A percentile compares a stretch with the other conserved stretches of the same genome.
Conservation (phyloP, 2,113 vertebrate species). For the Sigmodon hispidus region DNA sequence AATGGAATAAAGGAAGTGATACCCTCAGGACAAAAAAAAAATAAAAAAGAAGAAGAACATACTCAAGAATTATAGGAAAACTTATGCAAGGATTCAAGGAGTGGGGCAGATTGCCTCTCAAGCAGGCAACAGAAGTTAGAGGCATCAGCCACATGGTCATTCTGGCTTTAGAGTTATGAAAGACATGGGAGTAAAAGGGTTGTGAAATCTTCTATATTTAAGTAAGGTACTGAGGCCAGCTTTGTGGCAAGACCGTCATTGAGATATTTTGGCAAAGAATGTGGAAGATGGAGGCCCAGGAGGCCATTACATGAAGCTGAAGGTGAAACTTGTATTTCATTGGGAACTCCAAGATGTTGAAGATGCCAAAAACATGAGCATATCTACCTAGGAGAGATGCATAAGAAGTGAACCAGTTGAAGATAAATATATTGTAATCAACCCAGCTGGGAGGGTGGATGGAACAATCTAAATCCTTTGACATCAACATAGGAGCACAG, state of each 20-base stretch:
- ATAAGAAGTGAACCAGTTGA: background rate
- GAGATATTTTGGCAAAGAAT: background rate
- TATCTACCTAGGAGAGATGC: background rate
- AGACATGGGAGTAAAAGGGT: background rate
- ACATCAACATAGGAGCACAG: background rate
- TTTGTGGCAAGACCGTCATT: background rate
- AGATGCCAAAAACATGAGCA: background rate
- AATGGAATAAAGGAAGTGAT: background rate
- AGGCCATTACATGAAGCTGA: background rate
- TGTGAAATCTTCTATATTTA: background rate
- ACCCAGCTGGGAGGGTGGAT: no score
- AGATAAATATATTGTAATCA: background rate
- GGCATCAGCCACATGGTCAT: background rate
- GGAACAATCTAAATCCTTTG: background rate
- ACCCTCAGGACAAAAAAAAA: no score
- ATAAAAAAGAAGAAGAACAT: no score
- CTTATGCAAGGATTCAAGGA: no score
- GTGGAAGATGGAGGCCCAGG: background rate
- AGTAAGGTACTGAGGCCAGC: background rate
- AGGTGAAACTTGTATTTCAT: background rate
- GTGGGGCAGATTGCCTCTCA: no score
- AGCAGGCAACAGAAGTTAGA: no score
- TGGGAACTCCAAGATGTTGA: background rate
- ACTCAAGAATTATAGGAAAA: no score
- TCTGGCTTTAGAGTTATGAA: background rate